A percentile compares a stretch with the other conserved stretches of the same genome.
These are phyloP conservation scores for Cydia fagiglandana DNA, from an alignment of 1,140 invertebrate genomes.

Conservation along the genomic window DNA sequence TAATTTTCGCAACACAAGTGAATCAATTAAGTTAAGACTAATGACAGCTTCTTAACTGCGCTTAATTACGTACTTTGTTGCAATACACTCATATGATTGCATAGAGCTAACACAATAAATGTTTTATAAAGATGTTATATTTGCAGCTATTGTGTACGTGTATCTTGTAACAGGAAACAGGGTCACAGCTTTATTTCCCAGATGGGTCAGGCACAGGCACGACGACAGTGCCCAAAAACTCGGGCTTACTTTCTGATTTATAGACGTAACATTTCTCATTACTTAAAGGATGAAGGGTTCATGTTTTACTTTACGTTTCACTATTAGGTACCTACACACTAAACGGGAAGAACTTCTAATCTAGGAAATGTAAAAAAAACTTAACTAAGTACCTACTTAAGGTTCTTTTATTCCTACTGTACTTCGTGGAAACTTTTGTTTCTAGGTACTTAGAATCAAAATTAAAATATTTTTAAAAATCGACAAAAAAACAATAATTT, in stretches of 20 bases:
- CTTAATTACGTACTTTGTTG: no score
- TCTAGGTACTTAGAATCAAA: background rate
- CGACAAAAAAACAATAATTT: no score
- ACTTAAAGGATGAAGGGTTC: constrained; percentile 7
- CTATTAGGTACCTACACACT: background rate
- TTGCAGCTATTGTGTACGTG: background rate
- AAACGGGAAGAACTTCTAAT: no score
- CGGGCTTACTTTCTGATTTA: constrained; percentile 29
- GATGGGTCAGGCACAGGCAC: constrained; percentile 12
- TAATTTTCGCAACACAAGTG: no score
- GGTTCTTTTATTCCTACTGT: no score
- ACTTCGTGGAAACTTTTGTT: background rate
- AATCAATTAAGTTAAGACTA: no score
- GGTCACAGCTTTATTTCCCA: constrained; percentile 28
- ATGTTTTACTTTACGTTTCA: background rate
- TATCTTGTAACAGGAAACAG: background rate
- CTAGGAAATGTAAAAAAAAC: no score
- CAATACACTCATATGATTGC: no score
- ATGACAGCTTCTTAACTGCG: no score
- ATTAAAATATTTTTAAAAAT: no score
- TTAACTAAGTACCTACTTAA: no score
- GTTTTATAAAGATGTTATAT: background rate
- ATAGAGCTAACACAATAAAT: background rate
- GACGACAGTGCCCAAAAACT: constrained; percentile 17
- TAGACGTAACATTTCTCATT: constrained; percentile 22